Conservation (phyloP, 2,888 invertebrate species). For the Drepana falcataria region DNA sequence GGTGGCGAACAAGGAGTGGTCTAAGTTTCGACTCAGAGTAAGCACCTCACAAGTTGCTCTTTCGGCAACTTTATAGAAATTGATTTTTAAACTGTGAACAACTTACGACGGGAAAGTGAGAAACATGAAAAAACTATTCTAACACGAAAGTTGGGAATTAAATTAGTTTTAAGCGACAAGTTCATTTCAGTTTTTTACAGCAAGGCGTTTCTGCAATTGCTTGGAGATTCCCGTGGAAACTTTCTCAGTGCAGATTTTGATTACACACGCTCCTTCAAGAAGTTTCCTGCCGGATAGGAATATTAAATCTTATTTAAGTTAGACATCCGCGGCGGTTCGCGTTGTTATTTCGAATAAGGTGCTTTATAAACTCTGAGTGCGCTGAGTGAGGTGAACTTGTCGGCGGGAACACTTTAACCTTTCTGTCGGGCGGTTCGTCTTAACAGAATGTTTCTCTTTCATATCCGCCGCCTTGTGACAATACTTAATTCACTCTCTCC, state of each 20-base stretch:
- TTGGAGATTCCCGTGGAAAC: conserved; percentile 64
- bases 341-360: conserved; percentile 76
- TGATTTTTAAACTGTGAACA: conserved; percentile 74
- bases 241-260: conserved; percentile 74
- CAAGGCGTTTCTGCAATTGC: conserved; percentile 64
- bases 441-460: conserved; percentile 37
- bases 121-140: conserved; percentile 70
- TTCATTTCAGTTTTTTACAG: conserved; percentile 74
- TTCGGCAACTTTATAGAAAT: conserved; percentile 59
- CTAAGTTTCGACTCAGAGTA: conserved; percentile 56
- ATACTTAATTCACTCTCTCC: conserved; percentile 33
- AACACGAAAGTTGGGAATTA: conserved; percentile 70
- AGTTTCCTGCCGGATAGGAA: conserved; percentile 73
- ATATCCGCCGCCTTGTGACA: conserved; percentile 25
- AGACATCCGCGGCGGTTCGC: conserved; percentile 68
- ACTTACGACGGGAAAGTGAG: conserved; percentile 50
- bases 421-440: conserved; percentile 36
- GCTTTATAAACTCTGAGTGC: conserved; percentile 63
- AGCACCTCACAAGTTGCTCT: conserved; percentile 66
- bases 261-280: conserved; percentile 75
- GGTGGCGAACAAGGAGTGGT: conserved; percentile 30
- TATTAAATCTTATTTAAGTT: conserved; percentile 79
- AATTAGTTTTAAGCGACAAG: conserved; percentile 77
- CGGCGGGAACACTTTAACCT: conserved; percentile 52
- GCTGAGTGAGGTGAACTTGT: conserved; percentile 33